Conservation (phyloP, 1,140 invertebrate species). For the Habropoda laboriosa region DNA sequence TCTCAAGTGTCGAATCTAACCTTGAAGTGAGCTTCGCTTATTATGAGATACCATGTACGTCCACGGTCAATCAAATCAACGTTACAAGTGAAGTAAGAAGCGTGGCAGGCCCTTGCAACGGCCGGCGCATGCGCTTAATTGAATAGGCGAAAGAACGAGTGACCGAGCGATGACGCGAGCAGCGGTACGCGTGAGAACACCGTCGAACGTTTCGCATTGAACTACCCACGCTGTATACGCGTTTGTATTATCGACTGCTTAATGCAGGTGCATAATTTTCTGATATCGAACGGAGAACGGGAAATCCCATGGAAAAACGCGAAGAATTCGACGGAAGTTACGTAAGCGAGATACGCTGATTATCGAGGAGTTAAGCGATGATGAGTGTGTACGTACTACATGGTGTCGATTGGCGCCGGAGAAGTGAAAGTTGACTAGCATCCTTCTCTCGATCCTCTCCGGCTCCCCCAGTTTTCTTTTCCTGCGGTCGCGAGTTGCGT, state of each 20-base stretch:
- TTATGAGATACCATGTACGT: too few species aligned
- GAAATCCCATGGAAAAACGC: background rate
- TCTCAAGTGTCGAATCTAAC: too few species aligned
- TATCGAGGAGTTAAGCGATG: conserved; percentile 64
- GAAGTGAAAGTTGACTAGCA: conserved; percentile 64
- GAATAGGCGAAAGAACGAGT: conserved; percentile 34
- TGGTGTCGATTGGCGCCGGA: conserved; percentile 52
- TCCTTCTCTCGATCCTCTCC: conserved; percentile 52
- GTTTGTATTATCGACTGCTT: background rate
- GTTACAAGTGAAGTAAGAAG: conserved; percentile 41
- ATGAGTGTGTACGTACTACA: conserved; percentile 34
- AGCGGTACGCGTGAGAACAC: background rate
- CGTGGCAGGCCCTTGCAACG: background rate
- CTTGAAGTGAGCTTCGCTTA: too few species aligned
- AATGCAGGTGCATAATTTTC: conserved; percentile 4
- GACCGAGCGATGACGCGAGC: conserved; percentile 24
- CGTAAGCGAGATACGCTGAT: conserved; percentile 38
- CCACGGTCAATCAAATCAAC: conserved; percentile 7
- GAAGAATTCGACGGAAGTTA: conserved; percentile 59
- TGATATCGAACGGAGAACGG: background rate
- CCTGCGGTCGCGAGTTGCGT: conserved; percentile 8
- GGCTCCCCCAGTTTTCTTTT: conserved; percentile 45
- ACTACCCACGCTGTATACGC: background rate
- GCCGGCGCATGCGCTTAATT: conserved; percentile 10
- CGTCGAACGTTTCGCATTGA: conserved; percentile 22